Evolutionary conservation across 2,888 invertebrate species (phyloP).

Genomic region (Nephrocerus scutellatus): DNA sequence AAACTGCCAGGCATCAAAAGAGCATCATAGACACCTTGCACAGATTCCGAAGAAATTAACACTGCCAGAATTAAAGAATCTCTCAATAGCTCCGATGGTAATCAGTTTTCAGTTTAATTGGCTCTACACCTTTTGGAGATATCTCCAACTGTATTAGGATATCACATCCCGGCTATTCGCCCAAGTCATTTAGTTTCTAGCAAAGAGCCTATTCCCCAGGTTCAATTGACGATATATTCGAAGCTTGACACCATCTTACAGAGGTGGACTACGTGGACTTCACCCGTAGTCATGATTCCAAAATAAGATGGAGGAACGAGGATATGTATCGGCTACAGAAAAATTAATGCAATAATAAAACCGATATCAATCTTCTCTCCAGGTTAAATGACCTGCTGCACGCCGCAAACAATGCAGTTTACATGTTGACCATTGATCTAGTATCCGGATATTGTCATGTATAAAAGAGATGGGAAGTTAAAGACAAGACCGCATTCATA

Average conservation of each 20-base stretch:
- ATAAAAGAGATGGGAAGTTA: constrained; percentile 25
- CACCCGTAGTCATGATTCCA: constrained; percentile 27
- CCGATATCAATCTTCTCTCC: constrained; percentile 39
- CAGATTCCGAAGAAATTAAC: too few species aligned
- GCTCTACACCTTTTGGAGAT: neutral
- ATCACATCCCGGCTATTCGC: constrained; percentile 6
- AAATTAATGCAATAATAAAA: constrained; percentile 29
- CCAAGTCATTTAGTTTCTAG: too few species aligned
- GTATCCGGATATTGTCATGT: constrained; percentile 40
- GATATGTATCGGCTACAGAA: constrained; percentile 32
- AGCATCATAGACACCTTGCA: too few species aligned
- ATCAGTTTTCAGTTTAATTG: too few species aligned
- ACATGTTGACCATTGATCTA: constrained; percentile 37
- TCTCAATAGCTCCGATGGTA: neutral
- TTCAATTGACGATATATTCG: constrained; percentile 3
- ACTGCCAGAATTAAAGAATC: too few species aligned
- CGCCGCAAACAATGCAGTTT: constrained; percentile 26
- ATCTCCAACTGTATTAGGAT: too few species aligned
- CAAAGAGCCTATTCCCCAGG: too few species aligned
- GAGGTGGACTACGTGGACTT: constrained; percentile 19
- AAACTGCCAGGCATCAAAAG: too few species aligned
- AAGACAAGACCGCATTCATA: constrained; percentile 33
- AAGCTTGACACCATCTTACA: constrained; percentile 20
- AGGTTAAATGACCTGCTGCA: constrained; percentile 42
- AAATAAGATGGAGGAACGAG: constrained; percentile 31